A percentile compares a stretch with the other conserved stretches of the same genome.
phyloP scores from a whole-genome alignment of 1,140 invertebrate genomes.

The Gonatopus flavifemur region DNA sequence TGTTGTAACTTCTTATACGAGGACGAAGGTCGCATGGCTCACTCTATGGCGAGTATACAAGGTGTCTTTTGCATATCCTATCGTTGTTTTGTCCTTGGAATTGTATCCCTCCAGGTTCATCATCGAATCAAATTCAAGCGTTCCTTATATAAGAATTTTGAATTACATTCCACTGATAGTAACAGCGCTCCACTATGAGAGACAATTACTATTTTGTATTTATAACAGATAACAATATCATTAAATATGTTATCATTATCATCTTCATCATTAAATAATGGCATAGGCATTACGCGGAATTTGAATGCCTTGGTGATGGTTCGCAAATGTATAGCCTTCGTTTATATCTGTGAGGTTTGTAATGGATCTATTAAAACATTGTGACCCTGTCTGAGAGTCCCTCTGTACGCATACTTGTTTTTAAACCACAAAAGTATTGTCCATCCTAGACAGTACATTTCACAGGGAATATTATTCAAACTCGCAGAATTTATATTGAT shows the following conservation, averaged over 20 bases:
- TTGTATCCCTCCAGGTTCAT: neutral
- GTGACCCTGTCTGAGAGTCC: neutral
- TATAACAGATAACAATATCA: neutral
- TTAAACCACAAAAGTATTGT: neutral
- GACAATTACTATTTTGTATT: neutral
- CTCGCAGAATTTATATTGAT: neutral
- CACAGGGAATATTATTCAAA: neutral
- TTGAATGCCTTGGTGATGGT: neutral
- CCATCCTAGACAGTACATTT: neutral
- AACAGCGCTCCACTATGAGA: neutral
- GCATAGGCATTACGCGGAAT: neutral
- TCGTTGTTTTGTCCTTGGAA: neutral
- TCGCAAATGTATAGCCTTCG: neutral
- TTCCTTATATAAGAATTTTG: neutral
- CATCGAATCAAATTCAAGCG: neutral
- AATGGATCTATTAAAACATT: neutral
- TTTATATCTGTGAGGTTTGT: neutral
- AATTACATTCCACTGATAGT: neutral
- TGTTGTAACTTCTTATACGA: conserved; percentile 25
- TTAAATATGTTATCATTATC: no score
- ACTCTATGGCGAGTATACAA: conserved; percentile 54
- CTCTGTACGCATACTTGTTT: neutral
- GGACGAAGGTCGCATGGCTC: conserved; percentile 33
- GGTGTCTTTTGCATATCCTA: conserved; percentile 31
- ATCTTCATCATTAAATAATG: neutral